These are phyloP conservation scores for Gallinago jamesoni DNA, from an alignment of 2,113 vertebrate species.

Conservation along the genomic window DNA sequence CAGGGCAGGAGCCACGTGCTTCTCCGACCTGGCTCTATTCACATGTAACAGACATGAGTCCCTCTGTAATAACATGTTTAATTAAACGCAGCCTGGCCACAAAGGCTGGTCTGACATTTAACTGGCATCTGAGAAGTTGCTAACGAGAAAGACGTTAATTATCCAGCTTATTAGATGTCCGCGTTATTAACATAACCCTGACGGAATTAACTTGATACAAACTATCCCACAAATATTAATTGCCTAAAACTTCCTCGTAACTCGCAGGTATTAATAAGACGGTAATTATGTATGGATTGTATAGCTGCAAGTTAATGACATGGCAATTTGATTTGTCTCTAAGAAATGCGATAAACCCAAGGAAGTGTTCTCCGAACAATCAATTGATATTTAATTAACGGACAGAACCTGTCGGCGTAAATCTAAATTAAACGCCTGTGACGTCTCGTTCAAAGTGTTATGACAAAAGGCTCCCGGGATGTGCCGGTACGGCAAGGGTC, in stretches of 20 bases:
- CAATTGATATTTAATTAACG: conserved; percentile 70
- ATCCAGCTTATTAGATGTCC: conserved; percentile 57
- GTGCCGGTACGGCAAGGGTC: fast-evolving
- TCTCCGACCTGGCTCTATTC: not conserved
- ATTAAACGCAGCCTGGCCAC: conserved; percentile 5
- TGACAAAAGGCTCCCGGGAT: not conserved
- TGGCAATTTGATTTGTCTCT: conserved; percentile 55
- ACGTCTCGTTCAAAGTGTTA: not conserved
- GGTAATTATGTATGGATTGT: conserved; percentile 65
- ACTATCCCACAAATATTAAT: conserved; percentile 67
- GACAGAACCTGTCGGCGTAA: conserved; percentile 17
- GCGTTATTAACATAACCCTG: conserved; percentile 63
- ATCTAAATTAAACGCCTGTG: not conserved
- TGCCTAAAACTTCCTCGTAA: conserved; percentile 58
- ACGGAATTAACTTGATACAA: conserved; percentile 53
- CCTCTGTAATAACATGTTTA: not conserved
- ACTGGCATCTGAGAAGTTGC: conserved; percentile 17
- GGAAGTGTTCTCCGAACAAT: conserved; percentile 65
- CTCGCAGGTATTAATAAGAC: conserved; percentile 64
- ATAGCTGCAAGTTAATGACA: conserved; percentile 61
- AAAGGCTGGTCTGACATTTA: not conserved
- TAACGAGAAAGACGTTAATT: conserved; percentile 60
- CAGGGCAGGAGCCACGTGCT: fast-evolving
- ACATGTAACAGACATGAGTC: not conserved
- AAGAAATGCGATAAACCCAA: conserved; percentile 38